A percentile compares a stretch with the other conserved stretches of the same genome.
These are phyloP conservation scores for Petaurus breviceps DNA, from an alignment of 2,113 vertebrate species.

Conservation along the genomic window DNA sequence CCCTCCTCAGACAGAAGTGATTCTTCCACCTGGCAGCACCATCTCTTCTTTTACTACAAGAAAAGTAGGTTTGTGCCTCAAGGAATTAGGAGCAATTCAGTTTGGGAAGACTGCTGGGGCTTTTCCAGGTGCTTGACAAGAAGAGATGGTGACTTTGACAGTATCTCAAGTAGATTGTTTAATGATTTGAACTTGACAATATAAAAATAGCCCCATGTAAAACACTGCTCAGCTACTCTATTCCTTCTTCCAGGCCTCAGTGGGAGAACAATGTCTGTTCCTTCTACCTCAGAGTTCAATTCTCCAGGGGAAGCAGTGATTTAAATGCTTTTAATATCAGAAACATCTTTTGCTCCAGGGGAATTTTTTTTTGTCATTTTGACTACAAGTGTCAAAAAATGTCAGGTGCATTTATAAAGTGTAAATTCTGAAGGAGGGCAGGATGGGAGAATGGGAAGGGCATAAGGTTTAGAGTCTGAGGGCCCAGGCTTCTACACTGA, in stretches of 20 bases:
- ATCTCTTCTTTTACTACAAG: neutral
- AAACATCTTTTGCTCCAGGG: constrained; percentile 65
- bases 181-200: constrained; percentile 54
- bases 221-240: constrained; percentile 1
- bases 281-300: constrained; percentile 67
- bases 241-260: constrained; percentile 50
- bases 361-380: constrained; percentile 71
- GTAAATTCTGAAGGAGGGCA: constrained; percentile 56
- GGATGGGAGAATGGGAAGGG: neutral
- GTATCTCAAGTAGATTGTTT: constrained; percentile 40
- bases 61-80: neutral
- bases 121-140: neutral
- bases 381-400: constrained; percentile 73
- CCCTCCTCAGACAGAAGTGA: neutral
- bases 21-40: neutral
- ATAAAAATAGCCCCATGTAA: constrained; percentile 61
- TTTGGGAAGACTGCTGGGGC: constrained; percentile 53
- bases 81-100: constrained; percentile 56
- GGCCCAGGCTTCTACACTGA: neutral
- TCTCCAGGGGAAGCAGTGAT: constrained; percentile 68
- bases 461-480: constrained; percentile 15
- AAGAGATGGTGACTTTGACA: constrained; percentile 69
- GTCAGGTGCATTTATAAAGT: constrained; percentile 79
- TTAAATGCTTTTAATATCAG: constrained; percentile 75
- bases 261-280: constrained; percentile 69